phyloP scores from a whole-genome alignment of 2,113 vertebrate genomes.

The Actenoides lindsayi region DNA sequence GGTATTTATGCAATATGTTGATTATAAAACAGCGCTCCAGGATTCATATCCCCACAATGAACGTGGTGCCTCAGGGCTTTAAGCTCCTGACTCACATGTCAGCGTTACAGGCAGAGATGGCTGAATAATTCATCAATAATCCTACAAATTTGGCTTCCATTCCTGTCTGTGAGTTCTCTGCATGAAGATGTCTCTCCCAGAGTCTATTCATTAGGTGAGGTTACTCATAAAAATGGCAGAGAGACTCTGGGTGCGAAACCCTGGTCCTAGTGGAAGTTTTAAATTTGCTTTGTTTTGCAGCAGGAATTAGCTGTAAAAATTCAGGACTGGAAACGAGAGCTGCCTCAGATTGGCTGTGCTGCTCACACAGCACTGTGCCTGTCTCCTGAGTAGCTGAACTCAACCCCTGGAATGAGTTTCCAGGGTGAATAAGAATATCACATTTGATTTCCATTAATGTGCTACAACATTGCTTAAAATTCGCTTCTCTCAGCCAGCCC shows the following conservation, averaged over 20 bases:
- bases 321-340: neutral
- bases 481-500: neutral
- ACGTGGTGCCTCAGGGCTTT: constrained; percentile 21
- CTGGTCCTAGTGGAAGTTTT: neutral
- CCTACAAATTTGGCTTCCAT: neutral
- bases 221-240: neutral
- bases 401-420: constrained; percentile 23
- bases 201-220: constrained; percentile 3
- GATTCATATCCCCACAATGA: neutral
- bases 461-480: constrained; percentile 14
- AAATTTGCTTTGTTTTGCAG: neutral
- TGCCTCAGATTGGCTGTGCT: neutral
- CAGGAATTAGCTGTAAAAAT: neutral
- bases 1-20: neutral
- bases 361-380: neutral
- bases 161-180: neutral
- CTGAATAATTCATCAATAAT: constrained; percentile 61
- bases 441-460: constrained; percentile 35
- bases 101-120: neutral
- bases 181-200: neutral
- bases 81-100: constrained; percentile 39
- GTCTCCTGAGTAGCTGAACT: constrained; percentile 6
- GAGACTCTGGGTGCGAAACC: neutral
- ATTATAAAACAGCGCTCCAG: constrained; percentile 6
- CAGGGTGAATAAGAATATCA: constrained; percentile 32